phyloP scores from a whole-genome alignment of 2,797 vertebrate genomes.

The Cossypha caffra region DNA sequence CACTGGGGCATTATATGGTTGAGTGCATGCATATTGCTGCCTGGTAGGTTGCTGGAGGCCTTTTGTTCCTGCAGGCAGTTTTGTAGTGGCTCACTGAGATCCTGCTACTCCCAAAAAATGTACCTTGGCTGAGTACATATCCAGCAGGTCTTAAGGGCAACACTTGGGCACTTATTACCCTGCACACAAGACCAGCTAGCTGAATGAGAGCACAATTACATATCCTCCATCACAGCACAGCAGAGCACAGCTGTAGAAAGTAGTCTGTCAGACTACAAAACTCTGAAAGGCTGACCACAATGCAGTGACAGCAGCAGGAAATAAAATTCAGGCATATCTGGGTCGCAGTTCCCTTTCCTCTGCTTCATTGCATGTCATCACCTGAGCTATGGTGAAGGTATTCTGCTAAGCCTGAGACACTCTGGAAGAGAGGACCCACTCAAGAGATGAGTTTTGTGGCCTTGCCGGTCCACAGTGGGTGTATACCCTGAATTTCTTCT shows the following conservation, averaged over 20 bases:
- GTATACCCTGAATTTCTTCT: neutral
- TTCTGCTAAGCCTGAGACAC: neutral
- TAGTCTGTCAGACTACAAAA: neutral
- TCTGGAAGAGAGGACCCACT: neutral
- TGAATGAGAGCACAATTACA: neutral
- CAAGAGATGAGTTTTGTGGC: neutral
- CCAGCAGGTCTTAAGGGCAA: neutral
- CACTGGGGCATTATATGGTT: neutral
- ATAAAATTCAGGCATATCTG: neutral
- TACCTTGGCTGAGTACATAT: neutral
- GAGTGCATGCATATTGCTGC: neutral
- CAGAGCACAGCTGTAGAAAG: neutral
- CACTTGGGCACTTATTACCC: neutral
- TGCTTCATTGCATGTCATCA: rapidly evolving
- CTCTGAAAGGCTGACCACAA: neutral
- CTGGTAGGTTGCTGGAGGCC: neutral
- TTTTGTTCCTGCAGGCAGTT: neutral
- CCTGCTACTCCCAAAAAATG: neutral
- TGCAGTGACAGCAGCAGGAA: neutral
- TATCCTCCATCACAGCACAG: neutral
- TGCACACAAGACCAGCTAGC: neutral
- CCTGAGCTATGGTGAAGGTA: neutral
- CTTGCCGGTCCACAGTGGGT: neutral
- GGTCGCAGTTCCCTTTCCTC: neutral
- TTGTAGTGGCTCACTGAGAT: neutral